These are phyloP conservation scores for Lepidostoma basale DNA, from an alignment of 1,140 invertebrate genomes.

Conservation along the genomic window DNA sequence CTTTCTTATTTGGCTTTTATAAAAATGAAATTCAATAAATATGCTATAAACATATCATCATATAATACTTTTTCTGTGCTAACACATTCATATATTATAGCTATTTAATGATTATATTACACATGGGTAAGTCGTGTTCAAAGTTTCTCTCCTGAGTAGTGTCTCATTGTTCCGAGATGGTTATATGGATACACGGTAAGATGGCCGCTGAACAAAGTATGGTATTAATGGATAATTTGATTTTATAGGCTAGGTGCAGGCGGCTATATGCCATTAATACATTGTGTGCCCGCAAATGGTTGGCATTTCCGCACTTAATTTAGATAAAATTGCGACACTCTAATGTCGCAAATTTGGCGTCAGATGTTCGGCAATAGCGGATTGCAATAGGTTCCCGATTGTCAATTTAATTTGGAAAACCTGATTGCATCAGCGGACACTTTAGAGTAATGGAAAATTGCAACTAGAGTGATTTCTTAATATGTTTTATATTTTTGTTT, in stretches of 20 bases:
- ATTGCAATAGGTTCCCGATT: conserved; percentile 3
- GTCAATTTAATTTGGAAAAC: not conserved
- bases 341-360: not conserved
- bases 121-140: not conserved
- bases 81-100: not conserved
- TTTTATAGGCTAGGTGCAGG: too few species aligned
- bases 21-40: too few species aligned
- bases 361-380: not conserved
- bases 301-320: conserved; percentile 1
- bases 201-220: too few species aligned
- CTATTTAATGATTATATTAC: not conserved
- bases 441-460: not conserved
- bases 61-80: too few species aligned
- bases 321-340: not conserved
- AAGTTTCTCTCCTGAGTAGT: not conserved
- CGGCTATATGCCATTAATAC: conserved; percentile 2
- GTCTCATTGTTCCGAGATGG: not conserved
- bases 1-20: too few species aligned
- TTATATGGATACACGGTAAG: not conserved
- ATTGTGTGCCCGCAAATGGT: not conserved
- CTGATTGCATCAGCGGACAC: not conserved
- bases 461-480: too few species aligned
- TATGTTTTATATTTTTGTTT: too few species aligned
- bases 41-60: too few species aligned
- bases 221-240: too few species aligned